Percentiles rank a stretch among this genome's conserved stretches.
phyloP scores from a whole-genome alignment of 2,888 invertebrate genomes.

The Ellobium chinense region DNA sequence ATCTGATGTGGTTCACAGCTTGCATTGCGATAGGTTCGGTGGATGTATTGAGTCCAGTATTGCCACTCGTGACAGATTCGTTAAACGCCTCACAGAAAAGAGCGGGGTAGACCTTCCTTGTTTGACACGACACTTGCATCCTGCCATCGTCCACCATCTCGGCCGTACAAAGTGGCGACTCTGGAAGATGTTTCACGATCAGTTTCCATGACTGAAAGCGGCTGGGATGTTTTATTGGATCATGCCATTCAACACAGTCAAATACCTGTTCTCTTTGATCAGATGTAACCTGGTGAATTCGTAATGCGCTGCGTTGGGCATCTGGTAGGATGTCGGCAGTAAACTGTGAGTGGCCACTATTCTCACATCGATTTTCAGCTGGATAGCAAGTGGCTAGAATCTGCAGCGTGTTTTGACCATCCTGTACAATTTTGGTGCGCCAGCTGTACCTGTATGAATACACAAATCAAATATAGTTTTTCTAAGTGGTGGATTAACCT shows the following conservation, averaged over 20 bases:
- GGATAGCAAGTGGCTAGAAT: neutral
- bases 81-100: conserved; percentile 1
- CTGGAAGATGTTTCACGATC: neutral
- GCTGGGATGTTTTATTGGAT: neutral
- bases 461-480: too few species aligned
- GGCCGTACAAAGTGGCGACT: neutral
- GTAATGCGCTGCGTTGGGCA: neutral
- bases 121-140: neutral
- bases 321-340: neutral
- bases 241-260: neutral
- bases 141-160: neutral
- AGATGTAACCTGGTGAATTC: neutral
- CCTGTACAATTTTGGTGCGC: neutral
- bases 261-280: neutral
- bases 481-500: too few species aligned
- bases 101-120: neutral
- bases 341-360: neutral
- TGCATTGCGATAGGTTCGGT: too few species aligned
- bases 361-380: neutral
- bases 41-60: too few species aligned
- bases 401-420: neutral
- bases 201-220: neutral
- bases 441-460: neutral
- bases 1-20: too few species aligned
- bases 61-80: too few species aligned